Conservation (phyloP, 2,113 vertebrate species). For the Conger conger region DNA sequence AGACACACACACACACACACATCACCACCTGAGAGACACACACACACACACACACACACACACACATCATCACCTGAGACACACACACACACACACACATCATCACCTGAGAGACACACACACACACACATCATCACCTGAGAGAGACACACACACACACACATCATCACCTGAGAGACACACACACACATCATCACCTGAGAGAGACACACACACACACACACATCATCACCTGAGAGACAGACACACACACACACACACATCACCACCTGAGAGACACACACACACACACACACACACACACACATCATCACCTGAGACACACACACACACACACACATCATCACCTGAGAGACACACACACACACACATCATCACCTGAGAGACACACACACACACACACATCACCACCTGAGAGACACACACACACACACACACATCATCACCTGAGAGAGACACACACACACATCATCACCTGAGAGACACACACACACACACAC, state of each 20-base stretch:
- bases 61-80: slow-evolving; percentile 66
- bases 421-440: slow-evolving; percentile 43
- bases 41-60: slow-evolving; percentile 65
- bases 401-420: not conserved
- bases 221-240: not conserved
- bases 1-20: slow-evolving; percentile 1
- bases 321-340: not conserved
- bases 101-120: not conserved
- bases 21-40: not conserved
- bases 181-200: slow-evolving; percentile 64
- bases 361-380: not conserved
- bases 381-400: not conserved
- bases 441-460: slow-evolving; percentile 66
- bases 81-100: not conserved
- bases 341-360: slow-evolving; percentile 61
- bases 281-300: not conserved
- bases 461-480: not conserved
- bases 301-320: slow-evolving; percentile 63
- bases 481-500: slow-evolving; percentile 34
- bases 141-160: not conserved
- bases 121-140: slow-evolving; percentile 4
- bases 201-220: not conserved
- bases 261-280: not conserved
- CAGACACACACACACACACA: slow-evolving; percentile 2
- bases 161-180: too few species aligned